Base-by-base conservation (phyloP, 2,888 invertebrate genomes). In the Euclidia mi region DNA sequence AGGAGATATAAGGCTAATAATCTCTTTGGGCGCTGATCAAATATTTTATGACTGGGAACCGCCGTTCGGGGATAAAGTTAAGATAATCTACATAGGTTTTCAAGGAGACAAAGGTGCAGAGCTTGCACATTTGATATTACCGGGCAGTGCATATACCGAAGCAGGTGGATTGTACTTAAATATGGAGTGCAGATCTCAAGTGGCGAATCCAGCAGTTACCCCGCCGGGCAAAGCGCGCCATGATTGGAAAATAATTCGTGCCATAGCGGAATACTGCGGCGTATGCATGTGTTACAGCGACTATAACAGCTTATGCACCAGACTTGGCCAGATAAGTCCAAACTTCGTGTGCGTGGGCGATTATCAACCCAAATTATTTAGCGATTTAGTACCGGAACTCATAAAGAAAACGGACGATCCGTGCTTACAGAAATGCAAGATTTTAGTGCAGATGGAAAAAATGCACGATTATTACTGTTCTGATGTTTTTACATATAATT, bases 91-190 rank as follows among this genome's bases (percentile, higher is more conserved):
- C 78, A 72, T 89, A 95, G 98, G 98, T 51, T 99, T 98, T 90
- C 99, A 99, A 92, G 99, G 99, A 48, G 99, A 99, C 84, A 95
- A 95, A 50, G 99, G 99, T 14, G 98, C 99, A 0, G 95, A 96
- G 67, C 96, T 97, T 63, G 99, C 99, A 3, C 97, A 98, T 84
- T 96, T 98, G 10, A 96, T 99, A 50, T 92, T 99, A 12, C 99
- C 99, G 0, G 98, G 99, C 18, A 97, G 98, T 43, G 99, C 99
- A 0, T 99, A 99, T 85, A 99, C 99, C 0, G 99, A 99, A 94
- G 98, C 99, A 84, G 98, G 98, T 78, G 99, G 96, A 0, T 97
- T 97, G 0, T 99, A 97, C 85, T 97, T 99, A 2, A 99, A 99
- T 89, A 99, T 98, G 41, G 99, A 99, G 92, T 98, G 99, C 38